Conservation (phyloP, 64 coral and sea anemone genomes). For the Pocillopora verrucosa region DNA sequence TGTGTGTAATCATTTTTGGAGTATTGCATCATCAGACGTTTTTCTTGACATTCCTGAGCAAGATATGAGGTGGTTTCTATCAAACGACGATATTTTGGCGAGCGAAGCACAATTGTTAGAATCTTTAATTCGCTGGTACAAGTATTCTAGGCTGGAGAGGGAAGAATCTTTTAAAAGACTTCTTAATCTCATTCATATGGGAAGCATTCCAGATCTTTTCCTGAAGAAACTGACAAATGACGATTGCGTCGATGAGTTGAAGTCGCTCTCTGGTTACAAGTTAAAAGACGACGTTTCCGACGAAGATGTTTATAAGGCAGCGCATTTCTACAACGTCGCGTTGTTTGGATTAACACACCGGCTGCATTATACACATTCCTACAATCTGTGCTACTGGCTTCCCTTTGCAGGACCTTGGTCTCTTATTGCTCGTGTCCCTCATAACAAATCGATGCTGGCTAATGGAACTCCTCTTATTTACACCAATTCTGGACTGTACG, state of each 20-base stretch:
- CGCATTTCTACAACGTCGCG: slow-evolving; percentile 27
- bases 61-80: slow-evolving; percentile 32
- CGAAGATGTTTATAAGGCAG: slow-evolving; percentile 5
- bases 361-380: slow-evolving; percentile 34
- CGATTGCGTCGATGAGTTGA: slow-evolving; percentile 1
- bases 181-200: slow-evolving; percentile 35
- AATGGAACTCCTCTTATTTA: slow-evolving; percentile 32
- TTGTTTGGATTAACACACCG: slow-evolving; percentile 36
- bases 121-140: slow-evolving; percentile 48
- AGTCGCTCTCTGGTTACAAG: neutral
- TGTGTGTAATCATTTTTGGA: slow-evolving; percentile 19
- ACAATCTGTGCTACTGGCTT: slow-evolving; percentile 42
- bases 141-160: neutral
- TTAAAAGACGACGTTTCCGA: slow-evolving; percentile 21
- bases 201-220: slow-evolving; percentile 25
- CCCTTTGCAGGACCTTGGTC: slow-evolving; percentile 37
- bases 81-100: slow-evolving; percentile 38
- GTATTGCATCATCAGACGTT: neutral
- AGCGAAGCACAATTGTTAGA: slow-evolving; percentile 40
- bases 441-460: slow-evolving; percentile 40
- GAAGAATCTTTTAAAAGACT: slow-evolving; percentile 23
- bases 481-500: slow-evolving; percentile 29
- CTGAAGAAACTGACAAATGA: slow-evolving; percentile 14
- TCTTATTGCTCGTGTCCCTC: slow-evolving; percentile 37
- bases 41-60: slow-evolving; percentile 30